A percentile compares a stretch with the other conserved stretches of the same genome.
These are phyloP conservation scores for Mastomys coucha DNA, from an alignment of 2,113 vertebrate genomes.

Conservation along the genomic window DNA sequence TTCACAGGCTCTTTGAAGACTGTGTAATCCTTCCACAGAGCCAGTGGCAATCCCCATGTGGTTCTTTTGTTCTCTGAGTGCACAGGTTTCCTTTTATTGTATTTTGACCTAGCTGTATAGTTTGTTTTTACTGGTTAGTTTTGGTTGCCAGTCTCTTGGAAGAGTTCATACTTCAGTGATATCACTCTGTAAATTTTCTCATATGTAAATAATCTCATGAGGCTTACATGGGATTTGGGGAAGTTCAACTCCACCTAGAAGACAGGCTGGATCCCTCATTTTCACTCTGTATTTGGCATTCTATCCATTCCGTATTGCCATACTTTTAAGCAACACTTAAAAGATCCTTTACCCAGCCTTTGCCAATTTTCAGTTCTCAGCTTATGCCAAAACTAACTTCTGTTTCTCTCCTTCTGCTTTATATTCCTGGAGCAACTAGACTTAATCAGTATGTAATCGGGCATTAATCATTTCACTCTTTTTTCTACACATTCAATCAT, in stretches of 20 bases:
- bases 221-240: neutral
- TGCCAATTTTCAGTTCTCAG: conserved; percentile 13
- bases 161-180: conserved; percentile 35
- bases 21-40: conserved; percentile 18
- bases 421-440: neutral
- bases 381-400: neutral
- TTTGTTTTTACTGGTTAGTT: conserved; percentile 27
- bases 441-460: neutral
- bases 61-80: conserved; percentile 19
- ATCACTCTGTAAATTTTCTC: neutral
- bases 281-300: neutral
- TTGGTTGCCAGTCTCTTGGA: neutral
- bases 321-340: neutral
- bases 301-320: neutral
- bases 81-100: neutral
- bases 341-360: neutral
- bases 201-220: neutral
- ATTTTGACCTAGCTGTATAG: neutral
- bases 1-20: conserved; percentile 27
- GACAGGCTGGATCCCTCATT: neutral
- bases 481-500: neutral
- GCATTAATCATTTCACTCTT: conserved; percentile 45
- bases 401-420: conserved; percentile 12
- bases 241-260: neutral
- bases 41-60: neutral